Percentiles rank a stretch among this genome's conserved stretches.
These are phyloP conservation scores for Dynastes maya DNA, from an alignment of 2,888 invertebrate genomes.

Conservation along the genomic window DNA sequence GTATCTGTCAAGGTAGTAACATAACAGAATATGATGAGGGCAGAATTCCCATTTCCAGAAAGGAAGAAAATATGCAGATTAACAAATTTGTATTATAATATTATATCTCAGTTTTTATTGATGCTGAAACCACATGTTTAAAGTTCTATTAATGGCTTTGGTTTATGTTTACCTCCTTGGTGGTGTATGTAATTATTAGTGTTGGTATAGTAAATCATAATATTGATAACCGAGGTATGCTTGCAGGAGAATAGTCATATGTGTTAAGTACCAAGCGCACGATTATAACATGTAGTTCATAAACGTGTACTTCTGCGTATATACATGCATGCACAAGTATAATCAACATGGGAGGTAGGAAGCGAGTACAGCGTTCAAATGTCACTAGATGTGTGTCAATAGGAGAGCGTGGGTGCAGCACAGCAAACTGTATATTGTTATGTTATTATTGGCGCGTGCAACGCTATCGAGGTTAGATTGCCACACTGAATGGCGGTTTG, in stretches of 20 bases:
- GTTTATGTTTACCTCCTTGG: too few species aligned
- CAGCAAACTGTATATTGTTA: constrained; percentile 64
- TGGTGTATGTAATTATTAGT: too few species aligned
- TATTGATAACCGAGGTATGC: too few species aligned
- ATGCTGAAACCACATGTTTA: too few species aligned
- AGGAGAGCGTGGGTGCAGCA: constrained; percentile 63
- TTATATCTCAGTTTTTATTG: too few species aligned
- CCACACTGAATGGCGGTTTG: constrained; percentile 56
- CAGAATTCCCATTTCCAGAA: too few species aligned
- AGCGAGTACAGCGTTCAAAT: constrained; percentile 61
- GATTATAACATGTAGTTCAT: constrained; percentile 12
- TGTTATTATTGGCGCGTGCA: constrained; percentile 65
- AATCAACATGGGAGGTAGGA: constrained; percentile 55
- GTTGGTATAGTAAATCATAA: too few species aligned
- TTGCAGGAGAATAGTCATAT: not conserved
- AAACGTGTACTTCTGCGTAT: not conserved
- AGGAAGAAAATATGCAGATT: too few species aligned
- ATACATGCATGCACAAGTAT: constrained; percentile 1
- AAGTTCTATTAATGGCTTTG: too few species aligned
- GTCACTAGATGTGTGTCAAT: constrained; percentile 64
- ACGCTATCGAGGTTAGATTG: constrained; percentile 62
- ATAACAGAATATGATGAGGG: too few species aligned
- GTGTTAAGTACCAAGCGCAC: not conserved
- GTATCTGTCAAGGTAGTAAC: too few species aligned
- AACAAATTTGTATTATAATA: too few species aligned